Conservation (phyloP, 2,888 invertebrate genomes). For the Malthinus flaveolus region DNA sequence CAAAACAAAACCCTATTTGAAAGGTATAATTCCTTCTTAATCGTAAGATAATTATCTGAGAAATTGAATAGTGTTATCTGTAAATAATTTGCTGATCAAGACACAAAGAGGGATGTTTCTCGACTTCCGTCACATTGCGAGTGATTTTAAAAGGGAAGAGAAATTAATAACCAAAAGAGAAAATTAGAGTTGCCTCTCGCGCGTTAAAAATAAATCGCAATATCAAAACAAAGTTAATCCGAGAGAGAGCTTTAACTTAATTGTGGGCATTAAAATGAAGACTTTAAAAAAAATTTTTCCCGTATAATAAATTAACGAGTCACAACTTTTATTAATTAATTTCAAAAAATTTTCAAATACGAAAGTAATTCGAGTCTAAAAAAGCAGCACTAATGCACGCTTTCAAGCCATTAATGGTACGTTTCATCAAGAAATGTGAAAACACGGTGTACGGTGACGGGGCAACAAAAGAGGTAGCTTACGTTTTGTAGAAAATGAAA, state of each 20-base stretch:
- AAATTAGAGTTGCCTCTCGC: constrained; percentile 13
- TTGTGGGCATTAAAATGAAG: constrained; percentile 6
- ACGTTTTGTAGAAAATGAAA: constrained; percentile 15
- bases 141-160: constrained; percentile 25
- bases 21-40: too few relatives aligned
- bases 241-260: not conserved
- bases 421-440: constrained; percentile 29
- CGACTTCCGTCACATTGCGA: constrained; percentile 28
- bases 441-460: constrained; percentile 20
- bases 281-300: constrained; percentile 8
- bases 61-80: too few relatives aligned
- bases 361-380: constrained; percentile 27
- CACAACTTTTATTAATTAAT: constrained; percentile 28
- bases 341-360: constrained; percentile 14
- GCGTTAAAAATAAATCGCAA: constrained; percentile 27
- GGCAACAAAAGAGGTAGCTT: constrained; percentile 21
- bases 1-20: too few relatives aligned
- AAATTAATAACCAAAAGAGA: constrained; percentile 31
- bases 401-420: constrained; percentile 28
- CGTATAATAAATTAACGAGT: constrained; percentile 15
- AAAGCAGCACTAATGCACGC: constrained; percentile 28
- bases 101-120: constrained; percentile 19
- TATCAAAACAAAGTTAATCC: constrained; percentile 34
- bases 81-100: too few relatives aligned
- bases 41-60: too few relatives aligned